Base-by-base conservation (phyloP, 2,113 vertebrate species). In the Melanotaenia duboulayi region DNA sequence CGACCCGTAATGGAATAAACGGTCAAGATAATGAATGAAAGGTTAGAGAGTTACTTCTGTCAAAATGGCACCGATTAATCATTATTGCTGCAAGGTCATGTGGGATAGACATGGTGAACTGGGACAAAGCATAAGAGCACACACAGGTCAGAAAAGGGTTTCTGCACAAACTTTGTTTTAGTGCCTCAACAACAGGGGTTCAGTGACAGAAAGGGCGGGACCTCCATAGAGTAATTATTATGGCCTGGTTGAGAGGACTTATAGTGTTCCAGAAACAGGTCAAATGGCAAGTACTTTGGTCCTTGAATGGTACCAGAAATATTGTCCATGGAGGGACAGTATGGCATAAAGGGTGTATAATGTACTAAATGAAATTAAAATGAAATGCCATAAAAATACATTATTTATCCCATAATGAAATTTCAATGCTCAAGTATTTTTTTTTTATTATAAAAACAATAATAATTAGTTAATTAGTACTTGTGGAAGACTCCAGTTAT, bases 31-130 rank as follows among this genome's bases (percentile, higher is more conserved):
- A n/a, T n/a, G n/a, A n/a, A n/a, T n/a, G n/a, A n/a, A n/a, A n/a
- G n/a, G n/a, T n/a, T n/a, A n/a, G 32, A 35, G 55, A 69, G 69
- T 61, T 78, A 69, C 60, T 67, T 80, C 63, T 65, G 79, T 87
- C 78, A 82, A 65, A 78, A 70, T 50, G 40, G 54, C 78, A 65
- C 86, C 71, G 87, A 84, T 86, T 69, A 80, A 87, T 89, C 84
- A 72, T 61, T 50, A 68, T 77, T 88, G 81, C 78, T 39, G 55
- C 49, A 40, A 73, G 80, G 70, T 71, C 69, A 51, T 35, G 57
- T 62, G 63, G 58, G 59, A 71, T 44, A 40, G 59, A 72, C 57
- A 78, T n/a, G 28, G 28, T 64, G 58, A 83, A 44, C 65, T 40
- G 57, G 80, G 65, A 83, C 65, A 76, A 84, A 84, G 78, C 44